Conservation (phyloP, 2,113 vertebrate species). For the Centropristis striata region DNA sequence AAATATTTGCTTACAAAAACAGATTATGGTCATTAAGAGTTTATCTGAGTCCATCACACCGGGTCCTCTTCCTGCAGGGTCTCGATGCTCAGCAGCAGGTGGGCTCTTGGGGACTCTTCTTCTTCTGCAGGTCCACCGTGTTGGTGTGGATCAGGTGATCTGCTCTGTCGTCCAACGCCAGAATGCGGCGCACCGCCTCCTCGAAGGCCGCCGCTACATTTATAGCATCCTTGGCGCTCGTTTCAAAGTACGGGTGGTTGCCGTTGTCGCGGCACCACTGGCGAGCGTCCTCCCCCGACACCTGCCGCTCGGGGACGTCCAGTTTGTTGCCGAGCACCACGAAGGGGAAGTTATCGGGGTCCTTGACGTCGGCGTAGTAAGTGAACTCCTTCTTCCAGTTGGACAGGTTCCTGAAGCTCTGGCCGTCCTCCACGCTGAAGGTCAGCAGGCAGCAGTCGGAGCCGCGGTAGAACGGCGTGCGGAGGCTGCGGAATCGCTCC, state of each 20-base stretch:
- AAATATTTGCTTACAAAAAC: background rate
- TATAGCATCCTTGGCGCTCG: constrained; percentile 94
- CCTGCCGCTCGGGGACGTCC: constrained; percentile 92
- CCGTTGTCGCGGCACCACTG: constrained; percentile 95
- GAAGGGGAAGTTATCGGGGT: constrained; percentile 94
- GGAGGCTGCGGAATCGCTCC: constrained; percentile 95
- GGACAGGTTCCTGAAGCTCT: constrained; percentile 94
- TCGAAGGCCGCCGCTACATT: constrained; percentile 95
- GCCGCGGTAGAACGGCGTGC: constrained; percentile 97
- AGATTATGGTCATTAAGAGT: background rate
- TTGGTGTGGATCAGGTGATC: constrained; percentile 92
- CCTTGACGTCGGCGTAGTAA: constrained; percentile 96
- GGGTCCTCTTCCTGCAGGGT: constrained; percentile 21
- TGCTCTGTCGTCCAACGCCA: constrained; percentile 89
- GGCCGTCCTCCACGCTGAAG: constrained; percentile 95
- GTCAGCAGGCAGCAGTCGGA: constrained; percentile 98
- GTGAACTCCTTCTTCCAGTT: constrained; percentile 99
- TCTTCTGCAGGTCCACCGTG: constrained; percentile 90
- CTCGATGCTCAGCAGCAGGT: constrained; percentile 89
- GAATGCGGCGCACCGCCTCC: constrained; percentile 92
- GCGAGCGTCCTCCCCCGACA: constrained; percentile 92
- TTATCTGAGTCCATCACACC: background rate
- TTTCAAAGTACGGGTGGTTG: constrained; percentile 96
- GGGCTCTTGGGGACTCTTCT: constrained; percentile 85
- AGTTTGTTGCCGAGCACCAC: constrained; percentile 97